phyloP scores from a whole-genome alignment of 2,113 vertebrate genomes.

The Mystacornis crossleyi region DNA sequence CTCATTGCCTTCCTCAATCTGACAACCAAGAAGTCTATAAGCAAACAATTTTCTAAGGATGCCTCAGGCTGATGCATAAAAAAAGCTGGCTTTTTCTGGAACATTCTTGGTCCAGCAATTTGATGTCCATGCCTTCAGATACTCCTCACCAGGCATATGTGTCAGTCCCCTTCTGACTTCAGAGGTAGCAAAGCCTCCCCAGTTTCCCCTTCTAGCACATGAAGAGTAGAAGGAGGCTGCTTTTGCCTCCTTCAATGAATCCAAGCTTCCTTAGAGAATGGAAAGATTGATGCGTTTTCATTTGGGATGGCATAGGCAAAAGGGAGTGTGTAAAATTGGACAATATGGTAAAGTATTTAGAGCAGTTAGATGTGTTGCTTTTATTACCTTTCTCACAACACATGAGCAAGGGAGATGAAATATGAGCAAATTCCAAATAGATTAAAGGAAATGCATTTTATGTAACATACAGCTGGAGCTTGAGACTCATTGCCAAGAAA shows the following conservation, averaged over 20 bases:
- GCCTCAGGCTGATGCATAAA: conserved; percentile 1
- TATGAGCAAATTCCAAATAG: not conserved
- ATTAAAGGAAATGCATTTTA: conserved; percentile 18
- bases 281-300: not conserved
- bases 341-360: not conserved
- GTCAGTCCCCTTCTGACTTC: not conserved
- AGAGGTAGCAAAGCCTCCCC: not conserved
- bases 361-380: not conserved
- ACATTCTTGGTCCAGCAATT: not conserved
- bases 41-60: not conserved
- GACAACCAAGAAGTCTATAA: not conserved
- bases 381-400: not conserved
- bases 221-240: not conserved
- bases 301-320: not conserved
- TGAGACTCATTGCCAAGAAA: not conserved
- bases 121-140: not conserved
- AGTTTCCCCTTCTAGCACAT: not conserved
- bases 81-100: not conserved
- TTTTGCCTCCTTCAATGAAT: not conserved
- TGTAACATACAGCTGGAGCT: not conserved
- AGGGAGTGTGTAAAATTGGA: not conserved
- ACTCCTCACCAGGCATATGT: not conserved
- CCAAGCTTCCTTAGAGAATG: not conserved
- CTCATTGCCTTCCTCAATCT: not conserved
- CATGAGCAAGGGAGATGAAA: not conserved